These are phyloP conservation scores for Drosophila carrolli DNA, from an alignment of 1,140 invertebrate genomes.

Conservation along the genomic window DNA sequence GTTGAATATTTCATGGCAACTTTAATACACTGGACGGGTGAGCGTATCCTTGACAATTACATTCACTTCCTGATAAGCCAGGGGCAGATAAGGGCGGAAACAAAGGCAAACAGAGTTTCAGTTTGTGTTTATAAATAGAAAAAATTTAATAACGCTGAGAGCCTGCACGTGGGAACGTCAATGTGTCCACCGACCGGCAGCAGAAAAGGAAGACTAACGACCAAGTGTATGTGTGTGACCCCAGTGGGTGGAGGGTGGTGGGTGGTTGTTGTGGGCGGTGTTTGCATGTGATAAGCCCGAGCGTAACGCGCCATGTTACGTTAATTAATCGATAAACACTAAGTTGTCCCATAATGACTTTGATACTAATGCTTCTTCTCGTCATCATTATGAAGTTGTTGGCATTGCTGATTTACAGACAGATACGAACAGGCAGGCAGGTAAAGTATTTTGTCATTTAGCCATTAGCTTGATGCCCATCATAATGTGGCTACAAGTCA, in stretches of 20 bases:
- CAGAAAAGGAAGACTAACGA: constrained; percentile 31
- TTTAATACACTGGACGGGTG: constrained; percentile 47
- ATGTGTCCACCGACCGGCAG: constrained; percentile 43
- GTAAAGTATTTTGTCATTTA: constrained; percentile 62
- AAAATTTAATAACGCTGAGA: constrained; percentile 77
- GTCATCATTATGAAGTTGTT: constrained; percentile 49
- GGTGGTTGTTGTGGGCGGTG: constrained; percentile 17
- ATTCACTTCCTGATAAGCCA: constrained; percentile 60
- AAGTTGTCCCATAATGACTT: constrained; percentile 26
- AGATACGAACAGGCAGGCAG: constrained; percentile 36
- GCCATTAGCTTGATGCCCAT: constrained; percentile 64
- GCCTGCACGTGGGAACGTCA: constrained; percentile 75
- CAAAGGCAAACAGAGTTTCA: constrained; percentile 40
- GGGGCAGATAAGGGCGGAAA: constrained; percentile 36
- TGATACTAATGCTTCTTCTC: constrained; percentile 44
- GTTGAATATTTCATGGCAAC: constrained; percentile 52
- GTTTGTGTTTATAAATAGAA: constrained; percentile 73
- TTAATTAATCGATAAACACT: constrained; percentile 78
- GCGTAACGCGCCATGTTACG: constrained; percentile 75
- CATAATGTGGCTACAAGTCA: constrained; percentile 39
- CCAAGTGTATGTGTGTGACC: constrained; percentile 33
- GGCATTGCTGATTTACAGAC: constrained; percentile 64
- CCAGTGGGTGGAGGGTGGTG: constrained; percentile 10
- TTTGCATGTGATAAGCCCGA: constrained; percentile 64
- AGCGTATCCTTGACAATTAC: constrained; percentile 66